Evolutionary conservation across 2,113 vertebrate genomes (phyloP).

Genomic region (Emydocephalus ijimae): DNA sequence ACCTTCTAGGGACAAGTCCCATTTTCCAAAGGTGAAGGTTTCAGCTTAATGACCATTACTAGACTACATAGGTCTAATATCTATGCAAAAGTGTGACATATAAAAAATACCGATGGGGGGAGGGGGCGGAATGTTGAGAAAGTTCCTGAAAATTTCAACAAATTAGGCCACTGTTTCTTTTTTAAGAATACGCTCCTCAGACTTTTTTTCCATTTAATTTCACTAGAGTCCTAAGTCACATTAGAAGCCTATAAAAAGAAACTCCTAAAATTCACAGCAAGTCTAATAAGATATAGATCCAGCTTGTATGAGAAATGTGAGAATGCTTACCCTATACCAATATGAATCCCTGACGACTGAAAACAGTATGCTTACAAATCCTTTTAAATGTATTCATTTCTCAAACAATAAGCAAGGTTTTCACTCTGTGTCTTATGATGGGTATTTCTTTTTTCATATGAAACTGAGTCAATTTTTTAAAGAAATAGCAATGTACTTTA

Average conservation of each 20-base stretch:
- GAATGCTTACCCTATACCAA: constrained; percentile 51
- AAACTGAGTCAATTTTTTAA: constrained; percentile 31
- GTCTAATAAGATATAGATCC: constrained; percentile 29
- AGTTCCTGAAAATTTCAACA: background rate
- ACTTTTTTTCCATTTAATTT: constrained; percentile 17
- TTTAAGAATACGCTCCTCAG: constrained; percentile 9
- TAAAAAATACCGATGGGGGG: constrained; percentile 1
- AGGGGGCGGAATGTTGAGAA: background rate
- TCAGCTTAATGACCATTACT: background rate
- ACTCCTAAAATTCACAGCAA: constrained; percentile 56
- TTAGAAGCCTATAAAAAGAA: constrained; percentile 45
- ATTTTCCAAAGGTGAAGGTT: background rate
- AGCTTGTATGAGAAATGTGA: constrained; percentile 55
- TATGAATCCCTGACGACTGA: constrained; percentile 31
- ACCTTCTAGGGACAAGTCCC: background rate
- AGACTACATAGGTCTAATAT: background rate
- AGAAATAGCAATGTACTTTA: constrained; percentile 1
- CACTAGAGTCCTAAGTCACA: background rate
- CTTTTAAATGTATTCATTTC: constrained; percentile 61
- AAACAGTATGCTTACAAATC: constrained; percentile 56
- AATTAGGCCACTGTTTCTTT: background rate
- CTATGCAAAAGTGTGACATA: background rate
- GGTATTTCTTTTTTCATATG: constrained; percentile 14
- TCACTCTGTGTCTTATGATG: constrained; percentile 33
- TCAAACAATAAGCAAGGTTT: constrained; percentile 50